Percentiles rank a stretch among this genome's conserved stretches.
These are phyloP conservation scores for Polyodon spathula DNA, from an alignment of 2,113 vertebrate species.

Conservation along the genomic window DNA sequence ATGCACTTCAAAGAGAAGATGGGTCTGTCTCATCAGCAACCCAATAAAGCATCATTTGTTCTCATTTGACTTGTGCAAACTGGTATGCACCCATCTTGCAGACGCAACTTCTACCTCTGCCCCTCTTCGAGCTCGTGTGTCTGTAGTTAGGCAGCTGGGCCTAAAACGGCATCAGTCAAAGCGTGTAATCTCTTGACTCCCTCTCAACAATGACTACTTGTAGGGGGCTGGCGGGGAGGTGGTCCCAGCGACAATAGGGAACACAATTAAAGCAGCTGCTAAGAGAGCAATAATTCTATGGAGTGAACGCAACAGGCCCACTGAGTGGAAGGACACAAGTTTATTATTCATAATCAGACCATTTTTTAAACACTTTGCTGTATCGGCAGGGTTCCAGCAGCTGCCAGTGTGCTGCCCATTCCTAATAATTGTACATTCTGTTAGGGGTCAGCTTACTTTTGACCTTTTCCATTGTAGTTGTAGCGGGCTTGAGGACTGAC, in stretches of 20 bases:
- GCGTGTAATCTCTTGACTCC: conserved; percentile 64
- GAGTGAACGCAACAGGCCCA: conserved; percentile 35
- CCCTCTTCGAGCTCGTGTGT: conserved; percentile 48
- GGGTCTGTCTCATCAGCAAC: conserved; percentile 41
- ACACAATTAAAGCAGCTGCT: conserved; percentile 78
- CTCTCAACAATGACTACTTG: conserved; percentile 63
- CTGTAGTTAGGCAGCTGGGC: conserved; percentile 71
- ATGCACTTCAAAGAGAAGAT: conserved; percentile 65
- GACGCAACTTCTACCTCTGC: conserved; percentile 36
- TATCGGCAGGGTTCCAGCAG: conserved; percentile 64
- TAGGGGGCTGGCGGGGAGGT: conserved; percentile 58
- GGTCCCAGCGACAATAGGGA: conserved; percentile 55
- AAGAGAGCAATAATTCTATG: conserved; percentile 55
- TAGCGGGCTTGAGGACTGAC: conserved; percentile 53
- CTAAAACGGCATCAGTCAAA: conserved; percentile 55
- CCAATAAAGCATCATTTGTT: conserved; percentile 75
- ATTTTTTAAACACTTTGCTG: conserved; percentile 41
- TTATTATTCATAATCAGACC: conserved; percentile 58
- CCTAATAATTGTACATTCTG: conserved; percentile 70
- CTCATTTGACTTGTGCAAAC: conserved; percentile 73
- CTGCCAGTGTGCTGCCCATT: conserved; percentile 52
- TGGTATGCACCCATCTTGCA: conserved; percentile 63
- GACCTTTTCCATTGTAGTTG: conserved; percentile 54
- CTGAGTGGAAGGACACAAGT: conserved; percentile 34
- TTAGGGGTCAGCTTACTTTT: conserved; percentile 70